Evolutionary conservation across 2,113 vertebrate species (phyloP).

Genomic region (Charina bottae): DNA sequence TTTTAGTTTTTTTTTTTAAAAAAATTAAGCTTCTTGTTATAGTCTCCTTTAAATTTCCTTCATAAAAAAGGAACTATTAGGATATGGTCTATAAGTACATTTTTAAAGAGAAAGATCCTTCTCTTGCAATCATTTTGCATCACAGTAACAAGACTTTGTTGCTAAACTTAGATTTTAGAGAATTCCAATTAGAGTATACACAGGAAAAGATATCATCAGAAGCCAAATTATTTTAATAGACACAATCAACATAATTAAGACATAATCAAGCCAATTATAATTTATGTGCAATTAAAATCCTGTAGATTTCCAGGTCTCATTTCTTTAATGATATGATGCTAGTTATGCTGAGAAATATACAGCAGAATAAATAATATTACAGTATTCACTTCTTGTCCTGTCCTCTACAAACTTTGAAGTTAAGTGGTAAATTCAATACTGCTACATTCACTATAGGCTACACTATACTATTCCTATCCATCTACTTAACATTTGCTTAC

Average conservation of each 20-base stretch:
- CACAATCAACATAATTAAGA: conserved; percentile 72
- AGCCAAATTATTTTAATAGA: conserved; percentile 70
- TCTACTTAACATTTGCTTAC: background rate
- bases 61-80: conserved; percentile 22
- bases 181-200: conserved; percentile 59
- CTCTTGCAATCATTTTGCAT: conserved; percentile 37
- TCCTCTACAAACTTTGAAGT: background rate
- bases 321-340: conserved; percentile 54
- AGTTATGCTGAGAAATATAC: conserved; percentile 36
- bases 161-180: conserved; percentile 52
- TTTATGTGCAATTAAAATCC: conserved; percentile 62
- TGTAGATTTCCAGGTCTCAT: conserved; percentile 51
- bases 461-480: background rate
- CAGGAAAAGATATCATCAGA: conserved; percentile 59
- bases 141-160: conserved; percentile 31
- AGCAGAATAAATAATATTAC: background rate
- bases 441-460: conserved; percentile 8
- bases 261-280: conserved; percentile 69
- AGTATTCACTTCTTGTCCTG: background rate
- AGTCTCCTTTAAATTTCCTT: conserved; percentile 1
- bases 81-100: background rate
- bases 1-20: background rate
- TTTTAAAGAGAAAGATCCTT: background rate
- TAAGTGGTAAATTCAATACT: background rate
- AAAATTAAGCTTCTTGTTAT: background rate